A percentile compares a stretch with the other conserved stretches of the same genome.
Conservation (phyloP, 2,888 invertebrate species). For the Stenotaenia linearis region DNA sequence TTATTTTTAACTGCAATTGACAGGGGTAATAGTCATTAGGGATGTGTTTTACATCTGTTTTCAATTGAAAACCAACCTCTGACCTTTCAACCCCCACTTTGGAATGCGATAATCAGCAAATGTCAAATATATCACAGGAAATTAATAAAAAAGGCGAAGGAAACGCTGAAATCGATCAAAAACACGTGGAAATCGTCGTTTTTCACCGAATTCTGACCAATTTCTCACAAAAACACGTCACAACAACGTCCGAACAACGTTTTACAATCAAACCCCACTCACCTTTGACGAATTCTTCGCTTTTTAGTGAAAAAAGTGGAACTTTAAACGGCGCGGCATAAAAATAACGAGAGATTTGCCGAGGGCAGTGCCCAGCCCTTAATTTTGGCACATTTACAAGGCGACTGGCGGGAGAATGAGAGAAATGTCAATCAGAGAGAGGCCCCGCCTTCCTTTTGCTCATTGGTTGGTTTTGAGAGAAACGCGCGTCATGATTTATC, state of each 20-base stretch:
- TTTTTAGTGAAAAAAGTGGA: not conserved
- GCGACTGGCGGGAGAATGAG: not conserved
- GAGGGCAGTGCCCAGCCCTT: not conserved
- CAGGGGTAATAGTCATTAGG: too few relatives aligned
- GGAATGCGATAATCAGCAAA: not conserved
- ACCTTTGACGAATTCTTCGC: not conserved
- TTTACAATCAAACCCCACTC: too few relatives aligned
- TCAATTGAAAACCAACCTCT: not conserved
- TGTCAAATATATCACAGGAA: too few relatives aligned
- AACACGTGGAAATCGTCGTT: too few relatives aligned
- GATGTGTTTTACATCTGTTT: not conserved
- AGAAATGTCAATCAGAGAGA: constrained; percentile 26
- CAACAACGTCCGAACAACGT: too few relatives aligned
- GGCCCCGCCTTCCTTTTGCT: constrained; percentile 34
- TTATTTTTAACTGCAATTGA: too few relatives aligned
- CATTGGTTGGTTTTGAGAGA: not conserved
- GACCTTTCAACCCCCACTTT: not conserved
- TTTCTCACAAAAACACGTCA: too few relatives aligned
- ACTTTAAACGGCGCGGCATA: not conserved
- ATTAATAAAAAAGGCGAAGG: too few relatives aligned
- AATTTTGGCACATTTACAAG: not conserved
- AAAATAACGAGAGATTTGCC: not conserved
- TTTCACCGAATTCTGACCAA: too few relatives aligned
- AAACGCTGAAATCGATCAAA: too few relatives aligned
- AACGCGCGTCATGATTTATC: too few relatives aligned